A percentile compares a stretch with the other conserved stretches of the same genome.
Evolutionary conservation across 1,140 invertebrate genomes (phyloP).

Genomic region (Helicorthomorpha holstii): DNA sequence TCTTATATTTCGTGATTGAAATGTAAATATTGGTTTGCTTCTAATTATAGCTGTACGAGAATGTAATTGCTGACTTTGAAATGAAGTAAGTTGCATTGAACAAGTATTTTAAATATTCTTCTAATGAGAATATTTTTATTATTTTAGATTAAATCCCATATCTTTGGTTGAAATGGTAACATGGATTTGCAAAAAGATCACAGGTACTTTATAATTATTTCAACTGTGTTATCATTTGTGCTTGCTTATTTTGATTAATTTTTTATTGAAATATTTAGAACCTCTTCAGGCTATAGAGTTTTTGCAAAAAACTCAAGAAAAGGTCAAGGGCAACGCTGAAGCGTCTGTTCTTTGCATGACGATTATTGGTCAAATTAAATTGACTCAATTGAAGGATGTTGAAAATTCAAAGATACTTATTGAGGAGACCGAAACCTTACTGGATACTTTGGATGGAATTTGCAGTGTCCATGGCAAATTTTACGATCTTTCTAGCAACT

Average conservation of each 20-base stretch:
- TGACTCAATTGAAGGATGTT: slow-evolving; percentile 63
- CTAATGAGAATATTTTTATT: slow-evolving; percentile 10
- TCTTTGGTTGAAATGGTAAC: slow-evolving; percentile 76
- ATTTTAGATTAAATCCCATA: slow-evolving; percentile 75
- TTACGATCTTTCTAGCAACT: slow-evolving; percentile 83
- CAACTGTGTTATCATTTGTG: background rate
- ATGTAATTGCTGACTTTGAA: slow-evolving; percentile 84
- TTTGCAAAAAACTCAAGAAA: slow-evolving; percentile 65
- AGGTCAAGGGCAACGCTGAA: slow-evolving; percentile 74
- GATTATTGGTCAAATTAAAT: slow-evolving; percentile 64
- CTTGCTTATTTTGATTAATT: slow-evolving; percentile 7
- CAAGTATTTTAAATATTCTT: background rate
- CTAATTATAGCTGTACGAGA: slow-evolving; percentile 62
- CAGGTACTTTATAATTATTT: slow-evolving; percentile 18
- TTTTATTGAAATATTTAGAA: slow-evolving; percentile 28
- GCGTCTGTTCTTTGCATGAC: slow-evolving; percentile 69
- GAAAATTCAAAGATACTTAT: slow-evolving; percentile 72
- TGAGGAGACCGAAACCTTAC: slow-evolving; percentile 66
- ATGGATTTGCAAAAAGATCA: slow-evolving; percentile 57
- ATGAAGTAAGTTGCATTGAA: slow-evolving; percentile 51
- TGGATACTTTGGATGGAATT: slow-evolving; percentile 79
- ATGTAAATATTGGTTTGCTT: slow-evolving; percentile 9
- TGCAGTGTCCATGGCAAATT: slow-evolving; percentile 87
- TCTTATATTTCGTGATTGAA: slow-evolving; percentile 5
- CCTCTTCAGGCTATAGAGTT: slow-evolving; percentile 67